A percentile compares a stretch with the other conserved stretches of the same genome.
Evolutionary conservation across 2,113 vertebrate species (phyloP).

Genomic region (Alaudala cheleensis): DNA sequence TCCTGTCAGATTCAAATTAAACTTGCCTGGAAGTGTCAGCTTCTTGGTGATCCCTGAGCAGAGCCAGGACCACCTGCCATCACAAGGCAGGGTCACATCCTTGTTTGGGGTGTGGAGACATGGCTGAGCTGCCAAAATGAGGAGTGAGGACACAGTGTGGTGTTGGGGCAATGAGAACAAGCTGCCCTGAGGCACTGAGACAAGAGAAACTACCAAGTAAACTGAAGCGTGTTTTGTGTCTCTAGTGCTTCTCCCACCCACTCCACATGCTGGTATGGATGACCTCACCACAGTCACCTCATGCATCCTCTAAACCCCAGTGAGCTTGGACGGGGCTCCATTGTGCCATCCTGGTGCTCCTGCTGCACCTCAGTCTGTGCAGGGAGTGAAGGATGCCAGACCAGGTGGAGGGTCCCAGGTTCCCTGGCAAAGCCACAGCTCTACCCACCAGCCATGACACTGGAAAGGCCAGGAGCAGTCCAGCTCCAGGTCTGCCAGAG

Average conservation of each 20-base stretch:
- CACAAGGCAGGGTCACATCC: not conserved
- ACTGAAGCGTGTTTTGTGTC: not conserved
- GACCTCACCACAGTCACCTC: accelerated
- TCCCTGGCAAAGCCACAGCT: not conserved
- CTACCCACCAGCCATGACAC: not conserved
- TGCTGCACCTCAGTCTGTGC: not conserved
- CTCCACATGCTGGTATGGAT: accelerated
- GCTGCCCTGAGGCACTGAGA: not conserved
- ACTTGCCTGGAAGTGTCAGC: not conserved
- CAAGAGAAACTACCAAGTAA: not conserved
- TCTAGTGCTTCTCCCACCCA: not conserved
- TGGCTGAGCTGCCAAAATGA: not conserved
- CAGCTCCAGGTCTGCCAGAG: not conserved
- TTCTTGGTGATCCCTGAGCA: accelerated
- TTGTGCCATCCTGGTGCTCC: not conserved
- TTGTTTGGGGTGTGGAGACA: accelerated
- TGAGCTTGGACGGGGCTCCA: not conserved
- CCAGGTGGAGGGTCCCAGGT: not conserved
- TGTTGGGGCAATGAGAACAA: not conserved
- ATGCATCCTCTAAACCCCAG: not conserved
- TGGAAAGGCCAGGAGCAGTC: not conserved
- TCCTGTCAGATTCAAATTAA: not conserved
- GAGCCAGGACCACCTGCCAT: not conserved
- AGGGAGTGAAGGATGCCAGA: not conserved
- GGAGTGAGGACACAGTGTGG: not conserved